Conservation (phyloP, 2,888 invertebrate species). For the Altica lythri region DNA sequence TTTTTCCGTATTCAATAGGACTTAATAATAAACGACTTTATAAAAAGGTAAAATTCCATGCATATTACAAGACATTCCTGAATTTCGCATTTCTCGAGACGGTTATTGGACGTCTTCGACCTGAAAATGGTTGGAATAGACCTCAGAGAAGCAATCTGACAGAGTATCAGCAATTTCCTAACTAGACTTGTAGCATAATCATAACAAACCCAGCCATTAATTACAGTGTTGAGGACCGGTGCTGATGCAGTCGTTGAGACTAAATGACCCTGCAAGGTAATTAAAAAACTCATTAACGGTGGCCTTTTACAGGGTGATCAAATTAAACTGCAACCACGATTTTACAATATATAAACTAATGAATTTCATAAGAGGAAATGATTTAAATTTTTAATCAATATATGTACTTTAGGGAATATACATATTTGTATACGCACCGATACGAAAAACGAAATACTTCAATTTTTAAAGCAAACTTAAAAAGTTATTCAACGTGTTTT, state of each 20-base stretch:
- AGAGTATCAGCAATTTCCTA: constrained; percentile 53
- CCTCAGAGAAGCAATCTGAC: constrained; percentile 50
- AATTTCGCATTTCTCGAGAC: constrained; percentile 40
- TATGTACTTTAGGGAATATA: no score
- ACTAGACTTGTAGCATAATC: constrained; percentile 54
- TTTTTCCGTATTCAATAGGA: no score
- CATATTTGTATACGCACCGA: no score
- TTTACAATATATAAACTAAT: no score
- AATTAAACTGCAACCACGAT: neutral
- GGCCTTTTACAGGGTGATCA: constrained; percentile 18
- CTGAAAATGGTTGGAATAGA: constrained; percentile 41
- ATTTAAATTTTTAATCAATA: no score
- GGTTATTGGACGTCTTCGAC: no score
- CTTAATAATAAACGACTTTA: no score
- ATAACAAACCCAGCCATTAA: constrained; percentile 56
- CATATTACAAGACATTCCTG: constrained; percentile 11
- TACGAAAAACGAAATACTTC: no score
- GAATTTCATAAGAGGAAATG: no score
- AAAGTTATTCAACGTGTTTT: no score
- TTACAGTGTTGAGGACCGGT: constrained; percentile 51
- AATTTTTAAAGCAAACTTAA: no score
- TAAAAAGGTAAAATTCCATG: no score
- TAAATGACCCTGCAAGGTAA: constrained; percentile 51
- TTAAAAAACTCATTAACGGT: constrained; percentile 53
- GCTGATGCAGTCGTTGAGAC: constrained; percentile 42